A percentile compares a stretch with the other conserved stretches of the same genome.
These are phyloP conservation scores for Drosophila sulfurigaster DNA, from an alignment of 1,140 invertebrate species.

Conservation along the genomic window DNA sequence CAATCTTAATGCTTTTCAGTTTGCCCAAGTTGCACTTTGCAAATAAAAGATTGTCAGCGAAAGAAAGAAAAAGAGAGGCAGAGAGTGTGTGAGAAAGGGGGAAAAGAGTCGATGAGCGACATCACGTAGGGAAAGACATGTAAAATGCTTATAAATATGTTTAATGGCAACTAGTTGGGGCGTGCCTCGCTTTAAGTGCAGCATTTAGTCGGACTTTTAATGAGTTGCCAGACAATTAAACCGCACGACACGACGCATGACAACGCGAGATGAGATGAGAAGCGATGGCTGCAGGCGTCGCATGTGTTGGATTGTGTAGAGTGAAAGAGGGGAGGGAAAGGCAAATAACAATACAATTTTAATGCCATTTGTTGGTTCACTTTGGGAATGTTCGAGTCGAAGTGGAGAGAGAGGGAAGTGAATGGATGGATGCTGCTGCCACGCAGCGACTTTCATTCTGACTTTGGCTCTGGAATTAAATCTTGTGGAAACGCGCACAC, in stretches of 20 bases:
- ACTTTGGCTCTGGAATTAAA: constrained; percentile 66
- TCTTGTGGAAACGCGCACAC: constrained; percentile 54
- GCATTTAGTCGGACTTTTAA: constrained; percentile 58
- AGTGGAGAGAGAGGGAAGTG: not conserved
- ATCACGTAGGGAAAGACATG: constrained; percentile 8
- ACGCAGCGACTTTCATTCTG: constrained; percentile 8
- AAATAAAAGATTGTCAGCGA: no score
- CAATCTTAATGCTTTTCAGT: not conserved
- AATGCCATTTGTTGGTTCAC: constrained; percentile 57
- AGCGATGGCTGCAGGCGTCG: not conserved
- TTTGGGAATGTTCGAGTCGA: not conserved
- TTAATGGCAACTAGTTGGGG: constrained; percentile 35
- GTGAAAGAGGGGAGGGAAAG: constrained; percentile 39
- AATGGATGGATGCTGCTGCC: constrained; percentile 14
- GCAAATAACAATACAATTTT: constrained; percentile 79
- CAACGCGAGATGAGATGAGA: not conserved
- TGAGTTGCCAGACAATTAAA: constrained; percentile 80
- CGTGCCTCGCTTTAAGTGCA: constrained; percentile 35
- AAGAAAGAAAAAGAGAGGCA: not conserved
- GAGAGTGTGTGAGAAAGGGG: not conserved
- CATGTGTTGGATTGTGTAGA: not conserved
- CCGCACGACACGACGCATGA: constrained; percentile 13
- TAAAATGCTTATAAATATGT: constrained; percentile 32
- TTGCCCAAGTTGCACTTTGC: constrained; percentile 7
- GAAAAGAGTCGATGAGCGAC: not conserved